Percentiles rank a stretch among this genome's conserved stretches.
Conservation (phyloP, 92 coral and sea anemone genomes). For the Isaurus tuberculatus region DNA sequence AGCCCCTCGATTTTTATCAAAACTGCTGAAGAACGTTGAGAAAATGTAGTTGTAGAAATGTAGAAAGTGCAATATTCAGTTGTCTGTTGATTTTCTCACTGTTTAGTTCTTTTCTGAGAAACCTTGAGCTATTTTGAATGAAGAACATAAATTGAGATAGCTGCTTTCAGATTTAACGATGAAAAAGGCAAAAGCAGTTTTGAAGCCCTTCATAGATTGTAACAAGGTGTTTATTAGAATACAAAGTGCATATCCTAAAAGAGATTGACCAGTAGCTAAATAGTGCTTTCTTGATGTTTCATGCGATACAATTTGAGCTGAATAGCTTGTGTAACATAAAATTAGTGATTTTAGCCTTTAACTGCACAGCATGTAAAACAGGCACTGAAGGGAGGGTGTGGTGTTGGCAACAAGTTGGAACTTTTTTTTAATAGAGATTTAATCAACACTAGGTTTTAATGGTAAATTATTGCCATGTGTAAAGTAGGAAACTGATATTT, state of each 20-base stretch:
- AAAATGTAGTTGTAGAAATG: slow-evolving; percentile 1
- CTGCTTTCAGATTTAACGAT: background rate
- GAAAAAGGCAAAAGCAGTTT: background rate
- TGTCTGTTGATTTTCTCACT: background rate
- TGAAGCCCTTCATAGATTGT: background rate
- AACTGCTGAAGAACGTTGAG: slow-evolving; percentile 67
- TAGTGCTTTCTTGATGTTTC: background rate
- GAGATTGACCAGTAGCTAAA: background rate
- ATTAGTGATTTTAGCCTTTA: background rate
- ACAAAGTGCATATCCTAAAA: background rate
- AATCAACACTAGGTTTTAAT: too few relatives aligned
- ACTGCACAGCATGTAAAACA: too few relatives aligned
- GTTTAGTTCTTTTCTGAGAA: background rate
- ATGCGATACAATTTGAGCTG: too few relatives aligned
- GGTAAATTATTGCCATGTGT: too few relatives aligned
- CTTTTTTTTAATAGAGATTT: too few relatives aligned
- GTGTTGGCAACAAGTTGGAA: too few relatives aligned
- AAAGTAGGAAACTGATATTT: too few relatives aligned
- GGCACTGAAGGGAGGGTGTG: too few relatives aligned
- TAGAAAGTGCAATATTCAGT: too few relatives aligned
- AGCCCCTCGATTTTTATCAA: slow-evolving; percentile 78
- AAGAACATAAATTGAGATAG: background rate
- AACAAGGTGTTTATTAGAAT: background rate
- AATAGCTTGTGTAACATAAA: background rate
- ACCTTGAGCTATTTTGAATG: background rate